Conservation (phyloP, 1,140 invertebrate genomes). For the Pogonomyrmex californicus region DNA sequence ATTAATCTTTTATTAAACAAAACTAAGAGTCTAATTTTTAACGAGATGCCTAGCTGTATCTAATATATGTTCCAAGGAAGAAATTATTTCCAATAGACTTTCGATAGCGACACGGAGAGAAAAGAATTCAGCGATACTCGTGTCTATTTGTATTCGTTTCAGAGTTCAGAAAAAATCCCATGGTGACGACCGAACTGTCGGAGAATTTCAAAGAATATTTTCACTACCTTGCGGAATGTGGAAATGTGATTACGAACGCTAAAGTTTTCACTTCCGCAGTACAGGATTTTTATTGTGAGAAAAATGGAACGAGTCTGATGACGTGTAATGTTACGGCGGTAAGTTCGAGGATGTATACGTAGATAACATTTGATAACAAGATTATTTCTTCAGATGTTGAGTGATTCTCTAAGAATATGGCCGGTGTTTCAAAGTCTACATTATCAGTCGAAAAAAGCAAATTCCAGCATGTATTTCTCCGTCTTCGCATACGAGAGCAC, state of each 20-base stretch:
- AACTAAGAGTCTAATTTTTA: not conserved
- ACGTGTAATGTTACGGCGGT: conserved; percentile 67
- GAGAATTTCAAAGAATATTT: conserved; percentile 56
- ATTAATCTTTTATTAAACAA: conserved; percentile 15
- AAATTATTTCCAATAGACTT: conserved; percentile 28
- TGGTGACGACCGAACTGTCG: not conserved
- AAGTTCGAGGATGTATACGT: not conserved
- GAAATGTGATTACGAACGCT: conserved; percentile 55
- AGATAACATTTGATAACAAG: not conserved
- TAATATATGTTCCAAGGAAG: not conserved
- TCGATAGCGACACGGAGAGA: too few relatives aligned
- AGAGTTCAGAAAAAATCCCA: conserved; percentile 34
- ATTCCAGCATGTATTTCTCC: conserved; percentile 79
- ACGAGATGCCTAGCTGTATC: not conserved
- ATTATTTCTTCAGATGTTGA: conserved; percentile 69
- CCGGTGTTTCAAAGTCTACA: conserved; percentile 66
- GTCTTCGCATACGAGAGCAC: conserved; percentile 81
- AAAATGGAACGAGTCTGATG: conserved; percentile 24
- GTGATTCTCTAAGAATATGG: conserved; percentile 75
- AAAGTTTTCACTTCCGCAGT: conserved; percentile 61
- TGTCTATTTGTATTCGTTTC: not conserved
- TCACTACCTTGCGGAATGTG: not conserved
- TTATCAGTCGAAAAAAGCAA: conserved; percentile 71
- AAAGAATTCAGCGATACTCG: not conserved
- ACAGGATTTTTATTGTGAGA: conserved; percentile 75